Evolutionary conservation across 2,797 vertebrate genomes (phyloP).

Genomic region (Bufotes viridis): DNA sequence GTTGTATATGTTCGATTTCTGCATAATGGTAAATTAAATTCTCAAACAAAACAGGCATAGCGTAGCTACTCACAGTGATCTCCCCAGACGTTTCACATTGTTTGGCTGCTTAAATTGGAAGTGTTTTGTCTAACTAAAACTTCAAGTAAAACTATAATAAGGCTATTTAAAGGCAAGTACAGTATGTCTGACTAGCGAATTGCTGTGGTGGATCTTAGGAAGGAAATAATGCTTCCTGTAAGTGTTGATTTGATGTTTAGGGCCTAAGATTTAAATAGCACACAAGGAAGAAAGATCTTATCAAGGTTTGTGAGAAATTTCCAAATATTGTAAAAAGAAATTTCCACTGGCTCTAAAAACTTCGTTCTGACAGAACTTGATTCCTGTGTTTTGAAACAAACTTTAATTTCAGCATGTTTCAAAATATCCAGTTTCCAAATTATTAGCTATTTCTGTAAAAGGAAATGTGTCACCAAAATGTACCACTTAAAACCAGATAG

Average conservation of each 20-base stretch:
- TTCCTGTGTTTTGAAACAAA: background rate
- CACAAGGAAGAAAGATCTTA: slow-evolving; percentile 72
- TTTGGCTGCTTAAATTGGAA: slow-evolving; percentile 5
- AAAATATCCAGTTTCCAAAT: background rate
- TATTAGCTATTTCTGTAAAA: background rate
- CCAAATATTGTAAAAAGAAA: slow-evolving; percentile 63
- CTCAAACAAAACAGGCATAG: slow-evolving; percentile 21
- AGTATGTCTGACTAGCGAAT: slow-evolving; percentile 23
- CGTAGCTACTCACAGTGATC: background rate
- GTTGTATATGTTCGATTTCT: background rate
- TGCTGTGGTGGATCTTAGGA: slow-evolving; percentile 61
- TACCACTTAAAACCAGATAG: too few relatives aligned
- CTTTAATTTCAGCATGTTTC: background rate
- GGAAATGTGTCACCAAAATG: too few relatives aligned
- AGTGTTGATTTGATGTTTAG: slow-evolving; percentile 73
- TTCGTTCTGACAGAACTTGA: background rate
- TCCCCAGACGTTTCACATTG: background rate
- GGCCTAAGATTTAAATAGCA: slow-evolving; percentile 67
- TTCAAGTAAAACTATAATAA: slow-evolving; percentile 26
- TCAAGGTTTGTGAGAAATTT: slow-evolving; percentile 64
- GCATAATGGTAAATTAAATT: background rate
- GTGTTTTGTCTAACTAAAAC: too few relatives aligned
- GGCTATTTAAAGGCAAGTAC: slow-evolving; percentile 32
- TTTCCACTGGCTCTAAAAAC: background rate
- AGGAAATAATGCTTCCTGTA: slow-evolving; percentile 78